Percentiles rank a stretch among this genome's conserved stretches.
Evolutionary conservation across 2,113 vertebrate genomes (phyloP).

Genomic region (Nyctibius bracteatus): DNA sequence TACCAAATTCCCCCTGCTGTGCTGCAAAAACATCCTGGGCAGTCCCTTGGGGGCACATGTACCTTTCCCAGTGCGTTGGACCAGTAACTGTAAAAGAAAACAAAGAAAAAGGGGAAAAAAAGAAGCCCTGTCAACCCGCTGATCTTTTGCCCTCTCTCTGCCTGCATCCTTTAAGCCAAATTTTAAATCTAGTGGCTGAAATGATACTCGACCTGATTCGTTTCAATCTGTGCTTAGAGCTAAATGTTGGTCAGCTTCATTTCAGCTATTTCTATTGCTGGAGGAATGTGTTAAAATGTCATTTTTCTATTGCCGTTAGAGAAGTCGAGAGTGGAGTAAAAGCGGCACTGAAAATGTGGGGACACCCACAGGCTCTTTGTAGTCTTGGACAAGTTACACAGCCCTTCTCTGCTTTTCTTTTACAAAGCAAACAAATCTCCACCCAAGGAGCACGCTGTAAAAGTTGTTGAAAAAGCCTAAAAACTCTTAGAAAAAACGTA

Average conservation of each 20-base stretch:
- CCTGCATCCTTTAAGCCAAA: background rate
- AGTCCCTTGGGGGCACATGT: background rate
- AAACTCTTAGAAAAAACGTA: background rate
- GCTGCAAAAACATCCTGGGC: background rate
- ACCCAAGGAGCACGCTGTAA: background rate
- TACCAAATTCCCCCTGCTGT: background rate
- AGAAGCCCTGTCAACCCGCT: background rate
- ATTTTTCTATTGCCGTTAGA: background rate
- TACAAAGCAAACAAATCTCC: background rate
- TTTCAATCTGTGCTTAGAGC: background rate
- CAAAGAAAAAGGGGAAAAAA: background rate
- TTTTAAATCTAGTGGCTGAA: background rate
- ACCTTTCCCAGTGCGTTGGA: background rate
- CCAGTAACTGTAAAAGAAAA: background rate
- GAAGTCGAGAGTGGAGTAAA: background rate
- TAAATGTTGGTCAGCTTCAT: background rate
- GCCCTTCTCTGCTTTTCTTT: background rate
- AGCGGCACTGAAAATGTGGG: background rate
- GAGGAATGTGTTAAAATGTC: background rate
- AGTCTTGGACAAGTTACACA: background rate
- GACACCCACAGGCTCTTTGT: background rate
- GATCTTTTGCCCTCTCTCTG: background rate
- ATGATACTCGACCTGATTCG: background rate
- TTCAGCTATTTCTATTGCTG: background rate
- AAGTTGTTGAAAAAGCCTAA: background rate